These are phyloP conservation scores for Crotalus viridis DNA, from an alignment of 2,113 vertebrate genomes.

Conservation along the genomic window DNA sequence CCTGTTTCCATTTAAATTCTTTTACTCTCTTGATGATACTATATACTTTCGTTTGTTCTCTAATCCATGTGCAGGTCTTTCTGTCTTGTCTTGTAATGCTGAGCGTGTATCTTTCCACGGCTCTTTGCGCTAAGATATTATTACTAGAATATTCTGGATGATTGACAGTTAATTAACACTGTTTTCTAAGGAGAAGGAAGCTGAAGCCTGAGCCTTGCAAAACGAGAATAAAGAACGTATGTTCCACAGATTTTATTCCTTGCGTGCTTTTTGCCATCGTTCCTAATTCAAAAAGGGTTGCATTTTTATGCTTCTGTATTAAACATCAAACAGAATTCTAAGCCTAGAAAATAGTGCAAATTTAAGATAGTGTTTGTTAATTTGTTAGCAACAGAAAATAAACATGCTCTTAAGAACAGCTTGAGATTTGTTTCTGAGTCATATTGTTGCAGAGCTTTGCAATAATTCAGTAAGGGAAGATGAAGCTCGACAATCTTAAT, in stretches of 20 bases:
- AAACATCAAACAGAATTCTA: too few species aligned
- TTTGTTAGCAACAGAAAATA: not conserved
- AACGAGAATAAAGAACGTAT: not conserved
- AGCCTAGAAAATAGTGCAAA: not conserved
- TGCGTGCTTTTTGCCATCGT: not conserved
- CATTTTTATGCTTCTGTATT: not conserved
- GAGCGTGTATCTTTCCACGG: not conserved
- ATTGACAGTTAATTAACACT: not conserved
- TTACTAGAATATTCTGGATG: not conserved
- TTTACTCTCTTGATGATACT: not conserved
- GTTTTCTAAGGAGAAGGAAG: not conserved
- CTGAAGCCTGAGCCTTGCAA: not conserved
- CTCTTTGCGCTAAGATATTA: not conserved
- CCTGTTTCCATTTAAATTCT: not conserved
- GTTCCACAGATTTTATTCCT: not conserved
- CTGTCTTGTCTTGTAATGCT: not conserved
- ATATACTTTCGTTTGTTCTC: not conserved
- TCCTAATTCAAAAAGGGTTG: not conserved
- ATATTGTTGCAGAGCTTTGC: not conserved
- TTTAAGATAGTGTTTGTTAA: not conserved
- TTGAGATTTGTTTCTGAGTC: not conserved
- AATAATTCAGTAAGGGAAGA: not conserved
- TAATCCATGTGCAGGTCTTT: not conserved
- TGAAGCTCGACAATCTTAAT: not conserved
- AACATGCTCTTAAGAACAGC: too few species aligned